Evolutionary conservation across 2,113 vertebrate genomes (phyloP).

Genomic region (Circaetus gallicus): DNA sequence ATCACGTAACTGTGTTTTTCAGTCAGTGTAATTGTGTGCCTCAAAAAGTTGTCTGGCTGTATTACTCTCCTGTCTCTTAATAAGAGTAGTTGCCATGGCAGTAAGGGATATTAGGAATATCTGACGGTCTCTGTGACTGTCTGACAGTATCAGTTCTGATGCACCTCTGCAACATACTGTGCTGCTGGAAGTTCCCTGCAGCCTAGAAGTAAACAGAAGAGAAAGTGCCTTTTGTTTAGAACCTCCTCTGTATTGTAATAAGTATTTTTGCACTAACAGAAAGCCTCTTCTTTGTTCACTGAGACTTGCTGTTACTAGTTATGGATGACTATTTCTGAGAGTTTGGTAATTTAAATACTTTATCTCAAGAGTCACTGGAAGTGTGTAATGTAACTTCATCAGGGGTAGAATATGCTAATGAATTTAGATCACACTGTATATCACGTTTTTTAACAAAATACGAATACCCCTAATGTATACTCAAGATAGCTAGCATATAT

Average conservation of each 20-base stretch:
- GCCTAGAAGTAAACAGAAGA: not conserved
- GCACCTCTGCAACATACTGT: not conserved
- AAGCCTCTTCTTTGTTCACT: not conserved
- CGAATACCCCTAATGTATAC: not conserved
- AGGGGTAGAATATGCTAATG: not conserved
- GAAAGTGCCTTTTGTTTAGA: not conserved
- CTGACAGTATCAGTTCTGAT: not conserved
- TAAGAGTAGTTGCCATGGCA: slow-evolving; percentile 4
- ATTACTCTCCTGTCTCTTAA: not conserved
- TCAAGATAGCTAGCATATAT: not conserved
- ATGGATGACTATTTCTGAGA: not conserved
- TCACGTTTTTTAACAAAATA: not conserved
- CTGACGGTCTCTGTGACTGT: not conserved
- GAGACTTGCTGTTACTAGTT: not conserved
- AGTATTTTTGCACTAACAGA: not conserved
- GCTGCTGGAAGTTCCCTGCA: not conserved
- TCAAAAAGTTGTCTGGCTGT: slow-evolving; percentile 2
- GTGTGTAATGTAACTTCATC: not conserved
- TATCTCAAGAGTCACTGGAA: not conserved
- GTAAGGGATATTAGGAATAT: not conserved
- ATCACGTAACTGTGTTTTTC: not conserved
- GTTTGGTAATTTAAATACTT: not conserved
- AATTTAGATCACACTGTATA: not conserved
- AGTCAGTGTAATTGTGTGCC: not conserved
- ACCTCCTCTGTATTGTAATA: not conserved